Percentiles rank a stretch among this genome's conserved stretches.
These are phyloP conservation scores for Chrysogorgia sp. DNA, from an alignment of 92 coral and sea anemone genomes.

Conservation along the genomic window DNA sequence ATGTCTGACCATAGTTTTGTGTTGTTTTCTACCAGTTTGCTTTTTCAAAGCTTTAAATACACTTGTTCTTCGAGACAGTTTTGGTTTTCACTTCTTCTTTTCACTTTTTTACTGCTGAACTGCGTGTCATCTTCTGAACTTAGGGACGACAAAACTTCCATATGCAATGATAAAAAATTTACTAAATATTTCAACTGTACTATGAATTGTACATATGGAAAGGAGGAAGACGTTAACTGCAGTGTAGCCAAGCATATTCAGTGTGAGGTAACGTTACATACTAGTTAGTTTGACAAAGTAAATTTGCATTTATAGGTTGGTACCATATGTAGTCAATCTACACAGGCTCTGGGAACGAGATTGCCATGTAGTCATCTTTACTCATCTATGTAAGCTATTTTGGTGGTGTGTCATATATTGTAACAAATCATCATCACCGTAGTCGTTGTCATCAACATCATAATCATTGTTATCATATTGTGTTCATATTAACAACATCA, in stretches of 20 bases:
- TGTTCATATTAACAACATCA: too few relatives aligned
- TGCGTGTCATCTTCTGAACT: background rate
- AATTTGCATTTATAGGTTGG: background rate
- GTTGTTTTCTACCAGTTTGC: background rate
- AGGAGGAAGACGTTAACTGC: constrained; percentile 70
- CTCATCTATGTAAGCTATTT: too few relatives aligned
- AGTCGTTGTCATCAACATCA: too few relatives aligned
- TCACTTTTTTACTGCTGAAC: background rate
- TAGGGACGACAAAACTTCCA: background rate
- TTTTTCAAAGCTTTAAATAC: background rate
- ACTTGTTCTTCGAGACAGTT: background rate
- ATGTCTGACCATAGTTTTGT: background rate
- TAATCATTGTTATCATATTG: too few relatives aligned
- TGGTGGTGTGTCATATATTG: too few relatives aligned
- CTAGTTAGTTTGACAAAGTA: background rate
- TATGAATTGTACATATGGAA: constrained; percentile 72
- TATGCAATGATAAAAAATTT: constrained; percentile 16
- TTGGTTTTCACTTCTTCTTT: background rate
- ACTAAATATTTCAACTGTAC: constrained; percentile 7
- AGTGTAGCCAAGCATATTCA: constrained; percentile 46
- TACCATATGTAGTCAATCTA: too few relatives aligned
- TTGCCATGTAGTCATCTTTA: too few relatives aligned
- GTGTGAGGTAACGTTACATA: constrained; percentile 67
- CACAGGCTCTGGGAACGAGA: too few relatives aligned
- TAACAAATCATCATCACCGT: too few relatives aligned